Evolutionary conservation across 2,113 vertebrate genomes (phyloP), one percentile per base, ranked within the genome.

Genomic region (Ochotona princeps): DNA sequence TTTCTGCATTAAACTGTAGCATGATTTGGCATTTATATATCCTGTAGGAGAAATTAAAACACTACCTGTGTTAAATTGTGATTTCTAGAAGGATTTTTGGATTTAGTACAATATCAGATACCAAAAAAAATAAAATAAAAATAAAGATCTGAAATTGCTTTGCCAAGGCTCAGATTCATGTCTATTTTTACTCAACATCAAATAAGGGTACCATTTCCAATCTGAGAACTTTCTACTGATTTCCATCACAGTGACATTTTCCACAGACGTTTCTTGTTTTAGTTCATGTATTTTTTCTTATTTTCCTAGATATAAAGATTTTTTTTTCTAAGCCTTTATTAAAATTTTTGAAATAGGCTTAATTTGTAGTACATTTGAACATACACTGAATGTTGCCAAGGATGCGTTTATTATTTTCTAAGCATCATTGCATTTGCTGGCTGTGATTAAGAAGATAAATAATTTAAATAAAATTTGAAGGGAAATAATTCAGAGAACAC

Each of bases 21-120:
- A 86, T 94, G 81, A 94, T 94, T 96, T 97, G 95, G 89, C 93
- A 97, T 97, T 95, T 95, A 84, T 67, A 93, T 72, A 91, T 95
- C 60, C 70, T 76, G 78, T 75, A 87, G 7, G 18, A 96, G 18
- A 96, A 73, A 95, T n/a, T 83, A 26, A 94, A 90, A 80, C 51
- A 93, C 70, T 97, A 95, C 95, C 94, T 97, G 91, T 65, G 80
- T 95, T 90, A 96, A 95, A 81, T 75, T 91, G 82, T 93, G 73
- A 96, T 95, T 95, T 95, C 72, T 85, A 89, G 65, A 78, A 94
- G 32, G 25, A 3, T 85, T 91, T 96, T 84, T 96, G 72, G 84
- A 82, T 97, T 82, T 70, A 91, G 89, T 75, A 93, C 91, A 78
- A 47, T 17, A 57, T 81, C 38, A 79, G 63, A 84, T 69, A 83